Percentiles rank a stretch among this genome's conserved stretches.
Evolutionary conservation across 2,888 invertebrate species (phyloP).

Genomic region (Acleris sparsana): DNA sequence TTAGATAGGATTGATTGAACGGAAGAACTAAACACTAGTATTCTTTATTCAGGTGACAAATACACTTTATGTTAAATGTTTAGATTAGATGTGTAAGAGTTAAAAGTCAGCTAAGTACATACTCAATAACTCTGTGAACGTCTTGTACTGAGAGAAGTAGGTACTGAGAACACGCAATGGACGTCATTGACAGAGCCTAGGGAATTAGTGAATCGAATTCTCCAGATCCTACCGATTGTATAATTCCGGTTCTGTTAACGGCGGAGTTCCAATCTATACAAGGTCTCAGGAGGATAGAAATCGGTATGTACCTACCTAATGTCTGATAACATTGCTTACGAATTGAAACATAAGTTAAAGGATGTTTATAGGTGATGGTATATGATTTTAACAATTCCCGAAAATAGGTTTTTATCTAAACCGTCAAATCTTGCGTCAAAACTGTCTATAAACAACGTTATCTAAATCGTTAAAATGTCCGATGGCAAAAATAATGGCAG

Average conservation of each 20-base stretch:
- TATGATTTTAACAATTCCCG: neutral
- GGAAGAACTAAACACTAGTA: too few relatives aligned
- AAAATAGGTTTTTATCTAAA: constrained; percentile 3
- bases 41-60: too few relatives aligned
- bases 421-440: neutral
- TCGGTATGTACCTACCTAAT: constrained; percentile 2
- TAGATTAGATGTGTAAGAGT: too few relatives aligned
- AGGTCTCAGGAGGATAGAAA: constrained; percentile 11
- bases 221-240: constrained; percentile 24
- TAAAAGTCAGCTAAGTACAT: too few relatives aligned
- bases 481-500: neutral
- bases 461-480: neutral
- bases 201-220: constrained; percentile 22
- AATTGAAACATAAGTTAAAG: constrained; percentile 7
- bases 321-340: constrained; percentile 9
- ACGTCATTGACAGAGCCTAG: constrained; percentile 24
- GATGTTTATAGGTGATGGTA: neutral
- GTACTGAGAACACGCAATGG: constrained; percentile 2
- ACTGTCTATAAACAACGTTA: neutral
- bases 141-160: neutral
- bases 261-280: constrained; percentile 5
- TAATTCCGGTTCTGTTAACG: constrained; percentile 25
- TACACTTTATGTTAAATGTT: too few relatives aligned
- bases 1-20: too few relatives aligned
- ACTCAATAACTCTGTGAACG: neutral